Percentiles rank a stretch among this genome's conserved stretches.
phyloP scores from a whole-genome alignment of 2,797 vertebrate species.

The Coracias cyanogaster region DNA sequence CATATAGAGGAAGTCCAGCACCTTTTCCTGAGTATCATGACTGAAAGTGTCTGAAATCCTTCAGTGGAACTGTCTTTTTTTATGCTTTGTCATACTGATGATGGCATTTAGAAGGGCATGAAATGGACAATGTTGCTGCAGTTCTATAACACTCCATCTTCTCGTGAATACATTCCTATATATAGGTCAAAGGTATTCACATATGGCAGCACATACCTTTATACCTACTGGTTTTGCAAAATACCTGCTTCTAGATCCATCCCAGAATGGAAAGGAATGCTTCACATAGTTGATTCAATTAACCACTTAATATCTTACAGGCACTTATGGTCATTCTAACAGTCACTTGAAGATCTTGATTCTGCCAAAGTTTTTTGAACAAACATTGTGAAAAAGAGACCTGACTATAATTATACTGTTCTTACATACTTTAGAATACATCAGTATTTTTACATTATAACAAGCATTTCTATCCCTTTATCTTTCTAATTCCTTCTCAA shows the following conservation, averaged over 20 bases:
- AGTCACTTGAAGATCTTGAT: neutral
- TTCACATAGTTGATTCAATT: neutral
- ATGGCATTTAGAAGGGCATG: neutral
- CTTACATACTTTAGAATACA: neutral
- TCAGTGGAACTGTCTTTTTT: neutral
- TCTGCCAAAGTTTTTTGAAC: neutral
- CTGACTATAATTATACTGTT: neutral
- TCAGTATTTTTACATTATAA: neutral
- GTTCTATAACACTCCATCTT: neutral
- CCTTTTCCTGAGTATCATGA: neutral
- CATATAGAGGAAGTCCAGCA: neutral
- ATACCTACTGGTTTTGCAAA: neutral
- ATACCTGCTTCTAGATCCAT: neutral
- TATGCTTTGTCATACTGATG: neutral
- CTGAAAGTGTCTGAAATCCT: neutral
- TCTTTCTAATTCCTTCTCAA: neutral
- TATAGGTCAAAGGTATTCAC: neutral
- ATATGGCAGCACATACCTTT: neutral
- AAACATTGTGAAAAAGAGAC: neutral
- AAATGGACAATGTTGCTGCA: neutral
- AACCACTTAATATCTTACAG: neutral
- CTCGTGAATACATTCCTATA: neutral
- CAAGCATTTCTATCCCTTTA: neutral
- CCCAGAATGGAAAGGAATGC: neutral
- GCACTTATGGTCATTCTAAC: neutral